A percentile compares a stretch with the other conserved stretches of the same genome.
Evolutionary conservation across 2,113 vertebrate species (phyloP).

Genomic region (Tragelaphus imberbis): DNA sequence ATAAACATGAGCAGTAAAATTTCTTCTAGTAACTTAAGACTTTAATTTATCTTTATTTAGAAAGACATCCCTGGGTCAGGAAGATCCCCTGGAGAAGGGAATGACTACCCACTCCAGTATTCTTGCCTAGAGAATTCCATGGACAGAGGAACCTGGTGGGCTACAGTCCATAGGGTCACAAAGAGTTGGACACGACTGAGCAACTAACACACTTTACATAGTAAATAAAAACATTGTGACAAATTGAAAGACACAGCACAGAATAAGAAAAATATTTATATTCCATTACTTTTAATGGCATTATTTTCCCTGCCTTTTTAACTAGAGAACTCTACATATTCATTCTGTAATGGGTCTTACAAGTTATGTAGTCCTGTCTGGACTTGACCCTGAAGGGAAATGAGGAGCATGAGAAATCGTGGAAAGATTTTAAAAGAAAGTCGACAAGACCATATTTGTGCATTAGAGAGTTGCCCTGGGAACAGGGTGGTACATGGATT

Average conservation of each 20-base stretch:
- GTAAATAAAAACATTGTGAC: not conserved
- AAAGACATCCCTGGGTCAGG: not conserved
- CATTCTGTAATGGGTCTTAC: not conserved
- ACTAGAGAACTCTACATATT: not conserved
- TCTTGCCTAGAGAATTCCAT: not conserved
- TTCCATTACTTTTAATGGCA: not conserved
- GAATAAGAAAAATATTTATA: not conserved
- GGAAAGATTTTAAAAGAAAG: not conserved
- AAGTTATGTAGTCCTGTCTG: not conserved
- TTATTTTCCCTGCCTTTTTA: not conserved
- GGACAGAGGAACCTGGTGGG: not conserved
- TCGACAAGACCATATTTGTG: not conserved
- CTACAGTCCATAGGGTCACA: not conserved
- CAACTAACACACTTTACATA: not conserved
- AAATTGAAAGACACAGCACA: not conserved
- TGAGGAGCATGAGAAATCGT: not conserved
- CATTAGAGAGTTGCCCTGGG: not conserved
- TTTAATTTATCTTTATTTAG: not conserved
- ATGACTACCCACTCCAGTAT: not conserved
- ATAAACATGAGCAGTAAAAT: not conserved
- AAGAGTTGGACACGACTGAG: not conserved
- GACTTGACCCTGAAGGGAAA: not conserved
- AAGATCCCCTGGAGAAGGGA: not conserved
- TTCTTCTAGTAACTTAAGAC: not conserved
- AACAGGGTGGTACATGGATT: not conserved